A percentile compares a stretch with the other conserved stretches of the same genome.
Conservation (phyloP, 64 coral and sea anemone species). For the Actinia equina region DNA sequence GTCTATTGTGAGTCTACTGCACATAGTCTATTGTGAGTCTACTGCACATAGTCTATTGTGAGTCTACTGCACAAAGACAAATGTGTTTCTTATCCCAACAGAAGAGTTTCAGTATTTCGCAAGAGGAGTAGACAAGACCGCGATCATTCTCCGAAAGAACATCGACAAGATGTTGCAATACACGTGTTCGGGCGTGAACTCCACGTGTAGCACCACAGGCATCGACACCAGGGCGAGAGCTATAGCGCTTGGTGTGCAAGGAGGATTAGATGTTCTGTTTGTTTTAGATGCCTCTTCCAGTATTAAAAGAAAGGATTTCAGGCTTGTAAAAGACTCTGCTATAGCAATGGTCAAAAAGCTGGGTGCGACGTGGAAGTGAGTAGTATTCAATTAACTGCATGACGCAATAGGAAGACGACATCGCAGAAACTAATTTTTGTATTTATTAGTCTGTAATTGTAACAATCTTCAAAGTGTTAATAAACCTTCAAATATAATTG, state of each 20-base stretch:
- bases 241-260: conserved; percentile 6
- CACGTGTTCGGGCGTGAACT: conserved; percentile 55
- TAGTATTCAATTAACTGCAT: background rate
- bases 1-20: background rate
- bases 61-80: background rate
- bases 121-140: conserved; percentile 43
- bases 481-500: too few relatives aligned
- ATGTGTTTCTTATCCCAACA: background rate
- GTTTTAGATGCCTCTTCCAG: conserved; percentile 79
- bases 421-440: too few relatives aligned
- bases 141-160: conserved; percentile 33
- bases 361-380: conserved; percentile 38
- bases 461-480: too few relatives aligned
- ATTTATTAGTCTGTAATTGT: too few relatives aligned
- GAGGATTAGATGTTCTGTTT: conserved; percentile 73
- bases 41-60: too few relatives aligned
- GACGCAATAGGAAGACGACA: too few relatives aligned
- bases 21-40: too few relatives aligned
- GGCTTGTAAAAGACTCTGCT: conserved; percentile 30
- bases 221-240: conserved; percentile 36
- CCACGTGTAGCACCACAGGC: conserved; percentile 15
- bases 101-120: conserved; percentile 49
- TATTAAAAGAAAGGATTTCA: conserved; percentile 38
- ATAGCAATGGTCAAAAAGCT: conserved; percentile 38
- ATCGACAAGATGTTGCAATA: conserved; percentile 59